Base-by-base conservation (phyloP, 2,888 invertebrate genomes). In the Lysandra coridon region DNA sequence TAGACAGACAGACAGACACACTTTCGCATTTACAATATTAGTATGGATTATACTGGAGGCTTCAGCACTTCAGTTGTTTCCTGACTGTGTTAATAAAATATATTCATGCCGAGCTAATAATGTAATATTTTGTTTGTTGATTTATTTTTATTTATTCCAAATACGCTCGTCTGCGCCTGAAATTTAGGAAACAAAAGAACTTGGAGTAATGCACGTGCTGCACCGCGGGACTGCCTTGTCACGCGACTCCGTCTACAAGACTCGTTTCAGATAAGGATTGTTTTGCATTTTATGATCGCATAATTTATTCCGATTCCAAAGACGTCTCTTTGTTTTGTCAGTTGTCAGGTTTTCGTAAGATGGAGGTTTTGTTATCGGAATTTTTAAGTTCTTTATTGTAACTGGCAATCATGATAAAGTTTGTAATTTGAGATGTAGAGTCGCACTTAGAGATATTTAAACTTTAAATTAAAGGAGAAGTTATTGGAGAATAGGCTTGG, bases 211-310 rank as follows among this genome's bases (percentile, higher is more conserved):
- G 90, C 88, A 88, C 85, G 85, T 86, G 83, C 84, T 80, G 85
- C 86, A 86, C 86, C 85, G 83, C 86, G 83, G 86, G 86, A 85
- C 85, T 92, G 92, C 92, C 92, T 92, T 91, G 91, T 91, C 92
- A 89, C 87, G 87, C 85, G 85, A 87, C 87, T 88, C 69, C 69
- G 69, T 69, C 69, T 69, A 69, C 69, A 30, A 64, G 69, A 69
- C 23, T 69, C 33, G 69, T 69, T 69, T 37, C 69, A 69, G 69
- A 69, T 69, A 69, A 37, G 37, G 33, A 37, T 37, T 69, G 69
- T 69, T 69, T 69, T 69, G 69, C 37, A 69, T 69, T 69, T 69
- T 69, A 69, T 69, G 69, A 69, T 69, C 69, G 69, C 69, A 37
- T 69, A 69, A 69, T 69, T 69, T 69, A 69, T 69, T 69, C 5